Evolutionary conservation across 2,113 vertebrate genomes (phyloP).

Genomic region (Pyxicephalus adspersus): DNA sequence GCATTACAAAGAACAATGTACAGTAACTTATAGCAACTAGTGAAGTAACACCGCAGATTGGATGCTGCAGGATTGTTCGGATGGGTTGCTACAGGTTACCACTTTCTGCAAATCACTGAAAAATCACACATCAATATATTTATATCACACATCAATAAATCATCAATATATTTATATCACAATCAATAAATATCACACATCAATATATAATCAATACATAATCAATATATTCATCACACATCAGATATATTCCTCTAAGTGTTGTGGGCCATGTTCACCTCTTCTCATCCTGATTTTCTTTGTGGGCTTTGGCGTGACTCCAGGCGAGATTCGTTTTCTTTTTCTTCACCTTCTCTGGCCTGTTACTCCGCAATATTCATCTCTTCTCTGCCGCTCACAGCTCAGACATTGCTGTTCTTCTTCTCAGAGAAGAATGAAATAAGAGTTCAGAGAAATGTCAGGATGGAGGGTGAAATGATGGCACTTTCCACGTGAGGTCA

Average conservation of each 20-base stretch:
- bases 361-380: conserved; percentile 19
- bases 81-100: no score
- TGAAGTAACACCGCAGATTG: no score
- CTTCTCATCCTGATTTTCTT: not conserved
- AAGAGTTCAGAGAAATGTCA: conserved; percentile 24
- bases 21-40: no score
- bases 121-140: not conserved
- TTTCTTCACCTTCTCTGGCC: conserved; percentile 8
- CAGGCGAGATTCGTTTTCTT: conserved; percentile 14
- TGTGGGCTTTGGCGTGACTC: not conserved
- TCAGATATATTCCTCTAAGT: no score
- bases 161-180: not conserved
- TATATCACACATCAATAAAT: not conserved
- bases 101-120: no score
- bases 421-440: conserved; percentile 7
- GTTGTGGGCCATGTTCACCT: not conserved
- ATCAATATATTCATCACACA: no score
- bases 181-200: not conserved
- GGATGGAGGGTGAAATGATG: not conserved
- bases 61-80: no score
- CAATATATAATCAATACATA: no score
- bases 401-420: conserved; percentile 14
- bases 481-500: not conserved
- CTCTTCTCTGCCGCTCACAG: conserved; percentile 18
- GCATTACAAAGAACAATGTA: not conserved